Percentiles rank a stretch among this genome's conserved stretches.
These are phyloP conservation scores for Peromyscus eremicus DNA, from an alignment of 2,797 vertebrate species.

Conservation along the genomic window DNA sequence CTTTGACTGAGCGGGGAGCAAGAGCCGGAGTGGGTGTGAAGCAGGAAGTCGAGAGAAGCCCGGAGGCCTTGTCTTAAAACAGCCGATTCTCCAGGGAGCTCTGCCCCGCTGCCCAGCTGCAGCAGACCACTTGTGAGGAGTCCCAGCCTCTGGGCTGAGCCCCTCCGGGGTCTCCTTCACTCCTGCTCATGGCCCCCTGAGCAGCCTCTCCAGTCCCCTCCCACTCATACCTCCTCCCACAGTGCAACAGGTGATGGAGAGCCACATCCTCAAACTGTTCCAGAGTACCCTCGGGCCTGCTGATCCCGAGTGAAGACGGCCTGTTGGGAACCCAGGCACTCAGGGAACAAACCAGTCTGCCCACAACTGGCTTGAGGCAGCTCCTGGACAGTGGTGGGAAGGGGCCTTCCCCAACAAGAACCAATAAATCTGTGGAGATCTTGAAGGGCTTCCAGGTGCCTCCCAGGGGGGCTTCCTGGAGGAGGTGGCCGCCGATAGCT, in stretches of 20 bases:
- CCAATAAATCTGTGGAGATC: slow-evolving; percentile 76
- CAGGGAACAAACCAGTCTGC: slow-evolving; percentile 69
- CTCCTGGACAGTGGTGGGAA: slow-evolving; percentile 64
- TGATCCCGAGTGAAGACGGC: slow-evolving; percentile 61
- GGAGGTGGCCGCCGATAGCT: background rate
- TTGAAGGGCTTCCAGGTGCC: background rate
- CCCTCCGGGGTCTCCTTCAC: background rate
- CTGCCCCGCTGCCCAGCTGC: background rate
- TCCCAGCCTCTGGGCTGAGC: background rate
- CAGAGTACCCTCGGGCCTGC: slow-evolving; percentile 82
- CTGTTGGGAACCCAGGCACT: slow-evolving; percentile 58
- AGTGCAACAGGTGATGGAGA: slow-evolving; percentile 98
- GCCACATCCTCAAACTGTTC: slow-evolving; percentile 95
- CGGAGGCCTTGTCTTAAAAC: background rate
- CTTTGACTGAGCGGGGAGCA: background rate
- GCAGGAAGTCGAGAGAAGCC: background rate
- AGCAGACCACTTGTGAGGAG: background rate
- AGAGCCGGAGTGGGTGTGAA: background rate
- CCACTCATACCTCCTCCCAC: background rate
- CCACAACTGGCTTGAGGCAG: slow-evolving; percentile 69
- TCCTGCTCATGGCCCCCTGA: background rate
- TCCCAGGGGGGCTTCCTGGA: slow-evolving; percentile 75
- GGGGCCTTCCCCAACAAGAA: background rate
- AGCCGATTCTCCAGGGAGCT: no score
- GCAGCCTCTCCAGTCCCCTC: no score